Conservation (phyloP, 2,113 vertebrate species). For the Aphyosemion australe region DNA sequence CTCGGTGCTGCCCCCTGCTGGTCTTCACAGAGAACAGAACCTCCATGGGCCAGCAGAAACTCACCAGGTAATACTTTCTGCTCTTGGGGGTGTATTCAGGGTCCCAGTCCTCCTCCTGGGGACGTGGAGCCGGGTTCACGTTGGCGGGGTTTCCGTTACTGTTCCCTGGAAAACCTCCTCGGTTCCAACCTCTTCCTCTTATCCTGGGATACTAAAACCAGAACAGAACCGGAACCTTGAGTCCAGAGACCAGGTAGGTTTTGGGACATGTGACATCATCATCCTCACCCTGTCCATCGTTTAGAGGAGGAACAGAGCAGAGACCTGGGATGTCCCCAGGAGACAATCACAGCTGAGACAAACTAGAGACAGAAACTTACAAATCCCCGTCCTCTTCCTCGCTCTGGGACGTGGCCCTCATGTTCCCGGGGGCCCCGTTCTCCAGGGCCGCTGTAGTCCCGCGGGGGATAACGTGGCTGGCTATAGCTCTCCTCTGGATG, state of each 20-base stretch:
- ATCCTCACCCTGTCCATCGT: slow-evolving; percentile 47
- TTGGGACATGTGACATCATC: slow-evolving; percentile 54
- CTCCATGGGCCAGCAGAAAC: slow-evolving; percentile 54
- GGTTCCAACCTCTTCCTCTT: slow-evolving; percentile 93
- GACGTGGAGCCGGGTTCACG: slow-evolving; percentile 81
- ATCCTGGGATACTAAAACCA: slow-evolving; percentile 86
- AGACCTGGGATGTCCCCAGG: slow-evolving; percentile 53
- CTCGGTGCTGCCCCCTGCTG: slow-evolving; percentile 4
- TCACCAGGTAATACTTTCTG: slow-evolving; percentile 98
- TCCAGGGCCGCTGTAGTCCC: slow-evolving; percentile 65
- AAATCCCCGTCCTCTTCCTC: slow-evolving; percentile 78
- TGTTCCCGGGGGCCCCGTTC: slow-evolving; percentile 71
- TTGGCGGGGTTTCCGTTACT: slow-evolving; percentile 86
- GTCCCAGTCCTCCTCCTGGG: slow-evolving; percentile 95
- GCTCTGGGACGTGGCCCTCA: slow-evolving; percentile 65
- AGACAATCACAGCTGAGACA: slow-evolving; percentile 16
- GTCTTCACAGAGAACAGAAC: no score
- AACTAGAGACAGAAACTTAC: slow-evolving; percentile 60
- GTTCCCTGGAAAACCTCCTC: slow-evolving; percentile 89
- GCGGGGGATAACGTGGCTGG: slow-evolving; percentile 83
- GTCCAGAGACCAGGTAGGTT: slow-evolving; percentile 37
- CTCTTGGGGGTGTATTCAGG: slow-evolving; percentile 98
- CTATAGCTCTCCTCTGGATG: slow-evolving; percentile 85
- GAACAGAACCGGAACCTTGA: slow-evolving; percentile 8
- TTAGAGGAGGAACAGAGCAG: slow-evolving; percentile 59